phyloP scores from a whole-genome alignment of 2,797 vertebrate genomes.

The Crypturellus tataupa region DNA sequence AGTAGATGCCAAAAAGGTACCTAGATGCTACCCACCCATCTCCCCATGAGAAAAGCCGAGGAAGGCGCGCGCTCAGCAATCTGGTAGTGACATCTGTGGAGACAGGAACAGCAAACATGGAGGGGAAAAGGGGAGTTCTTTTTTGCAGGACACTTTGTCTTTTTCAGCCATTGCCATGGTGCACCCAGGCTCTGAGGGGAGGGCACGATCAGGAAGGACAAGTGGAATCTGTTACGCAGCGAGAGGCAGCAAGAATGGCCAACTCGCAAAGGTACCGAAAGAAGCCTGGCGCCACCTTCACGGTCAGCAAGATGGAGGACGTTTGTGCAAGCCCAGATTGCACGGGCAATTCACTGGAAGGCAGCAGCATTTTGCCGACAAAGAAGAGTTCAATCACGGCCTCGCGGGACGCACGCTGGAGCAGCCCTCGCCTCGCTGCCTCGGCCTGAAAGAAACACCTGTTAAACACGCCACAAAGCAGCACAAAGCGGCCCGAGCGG shows the following conservation, averaged over 20 bases:
- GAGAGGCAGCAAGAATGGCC: not conserved
- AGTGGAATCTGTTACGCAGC: not conserved
- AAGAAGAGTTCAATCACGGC: constrained; percentile 73
- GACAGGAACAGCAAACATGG: not conserved
- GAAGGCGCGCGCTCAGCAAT: not conserved
- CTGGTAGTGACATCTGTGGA: not conserved
- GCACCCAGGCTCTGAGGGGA: not conserved
- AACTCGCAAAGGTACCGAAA: not conserved
- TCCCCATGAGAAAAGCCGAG: not conserved
- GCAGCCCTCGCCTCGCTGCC: constrained; percentile 58
- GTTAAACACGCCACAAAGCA: constrained; percentile 57
- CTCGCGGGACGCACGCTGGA: constrained; percentile 70
- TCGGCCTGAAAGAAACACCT: constrained; percentile 75
- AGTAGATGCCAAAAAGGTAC: not conserved
- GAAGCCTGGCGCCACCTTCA: not conserved
- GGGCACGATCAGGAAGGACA: not conserved
- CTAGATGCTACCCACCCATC: not conserved
- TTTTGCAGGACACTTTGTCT: not conserved
- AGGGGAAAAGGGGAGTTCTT: not conserved
- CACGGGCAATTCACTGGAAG: constrained; percentile 46
- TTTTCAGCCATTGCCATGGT: not conserved
- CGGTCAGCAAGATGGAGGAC: constrained; percentile 2
- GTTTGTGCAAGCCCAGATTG: constrained; percentile 25
- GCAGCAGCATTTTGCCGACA: constrained; percentile 62
- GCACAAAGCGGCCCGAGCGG: constrained; percentile 60